Conservation (phyloP, 2,888 invertebrate genomes). For the Tiliacea aurago region DNA sequence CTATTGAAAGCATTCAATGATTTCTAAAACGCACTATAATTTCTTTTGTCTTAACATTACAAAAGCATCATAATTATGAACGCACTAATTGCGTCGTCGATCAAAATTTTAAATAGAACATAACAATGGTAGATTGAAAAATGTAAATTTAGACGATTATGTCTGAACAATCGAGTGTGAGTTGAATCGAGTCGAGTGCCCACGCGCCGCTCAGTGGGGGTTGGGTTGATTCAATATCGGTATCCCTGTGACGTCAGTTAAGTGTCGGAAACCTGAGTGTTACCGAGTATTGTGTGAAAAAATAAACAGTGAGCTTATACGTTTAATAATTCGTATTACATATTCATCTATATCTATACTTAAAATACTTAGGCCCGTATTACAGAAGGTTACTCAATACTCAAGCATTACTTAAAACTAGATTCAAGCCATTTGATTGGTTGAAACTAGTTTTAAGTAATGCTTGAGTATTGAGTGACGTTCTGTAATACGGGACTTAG, state of each 20-base stretch:
- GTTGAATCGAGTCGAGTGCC: conserved; percentile 75
- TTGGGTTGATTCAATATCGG: conserved; percentile 68
- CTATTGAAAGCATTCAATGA: conserved; percentile 1
- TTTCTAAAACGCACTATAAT: conserved; percentile 40
- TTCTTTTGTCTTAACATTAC: conserved; percentile 53
- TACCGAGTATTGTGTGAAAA: conserved; percentile 56
- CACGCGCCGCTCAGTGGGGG: conserved; percentile 80
- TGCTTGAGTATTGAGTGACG: too few relatives aligned
- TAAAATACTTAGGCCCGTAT: too few relatives aligned
- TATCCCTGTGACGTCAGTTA: conserved; percentile 65
- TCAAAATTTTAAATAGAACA: conserved; percentile 71
- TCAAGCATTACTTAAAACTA: too few relatives aligned
- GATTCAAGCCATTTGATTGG: too few relatives aligned
- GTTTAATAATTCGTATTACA: conserved; percentile 16
- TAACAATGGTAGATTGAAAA: conserved; percentile 78
- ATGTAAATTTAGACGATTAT: conserved; percentile 82
- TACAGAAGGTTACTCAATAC: too few relatives aligned
- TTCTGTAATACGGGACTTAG: too few relatives aligned
- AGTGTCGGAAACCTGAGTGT: conserved; percentile 56
- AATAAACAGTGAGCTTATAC: conserved; percentile 38
- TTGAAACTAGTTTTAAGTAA: too few relatives aligned
- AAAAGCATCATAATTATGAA: conserved; percentile 66
- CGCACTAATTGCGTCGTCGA: conserved; percentile 76
- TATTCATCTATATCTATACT: background rate
- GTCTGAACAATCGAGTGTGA: conserved; percentile 79